Evolutionary conservation across 2,888 invertebrate genomes (phyloP), one percentile per base, ranked within the genome.

Genomic region (Epinotia ramella): DNA sequence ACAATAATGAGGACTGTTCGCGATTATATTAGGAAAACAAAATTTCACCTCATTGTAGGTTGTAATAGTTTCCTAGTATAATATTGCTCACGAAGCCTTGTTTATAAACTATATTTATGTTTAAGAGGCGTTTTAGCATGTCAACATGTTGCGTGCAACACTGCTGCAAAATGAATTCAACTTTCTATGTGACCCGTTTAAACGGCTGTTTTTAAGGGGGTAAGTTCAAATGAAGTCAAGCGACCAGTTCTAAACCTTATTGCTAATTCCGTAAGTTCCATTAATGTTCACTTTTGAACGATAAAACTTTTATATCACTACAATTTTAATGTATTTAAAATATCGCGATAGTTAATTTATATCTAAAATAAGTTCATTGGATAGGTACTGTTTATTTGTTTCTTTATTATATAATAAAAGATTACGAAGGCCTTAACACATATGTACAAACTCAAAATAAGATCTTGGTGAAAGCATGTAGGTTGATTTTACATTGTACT

Each of bases 311-410:
- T 3, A 49, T 13, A 20, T 59, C 20, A 13, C 57, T n/a, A 20
- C 57, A 57, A 20, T 44, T 18, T 57, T 62, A 28, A n/a, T 18
- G 62, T 70, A 28, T 68, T 62, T 1, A 66, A 53, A 71, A 18
- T 49, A 66, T 44, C 12, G 20, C n/a, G n/a, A n/a, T n/a, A n/a
- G n/a, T 62, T 56, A 62, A 67, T 73, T 67, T 64, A 64, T 71
- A 40, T 70, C 33, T 6, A 44, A 62, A 13, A 28, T 49, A 49
- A 13, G 49, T 28, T 20, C 6, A 13, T 13, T 66, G 18, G 24
- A 33, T 33, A 33, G 33, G 56, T 12, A 49, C 62, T 20, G 24
- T 62, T 75, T 60, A 75, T 65, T 69, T 46, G 63, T 57, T 66
- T 62, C 9, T 33, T 16, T 16, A 28, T 60, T 60, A 60, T 60